Evolutionary conservation across 2,888 invertebrate species (phyloP), one percentile per base, ranked within the genome.

Genomic region (Harpagoxenus sublaevis): DNA sequence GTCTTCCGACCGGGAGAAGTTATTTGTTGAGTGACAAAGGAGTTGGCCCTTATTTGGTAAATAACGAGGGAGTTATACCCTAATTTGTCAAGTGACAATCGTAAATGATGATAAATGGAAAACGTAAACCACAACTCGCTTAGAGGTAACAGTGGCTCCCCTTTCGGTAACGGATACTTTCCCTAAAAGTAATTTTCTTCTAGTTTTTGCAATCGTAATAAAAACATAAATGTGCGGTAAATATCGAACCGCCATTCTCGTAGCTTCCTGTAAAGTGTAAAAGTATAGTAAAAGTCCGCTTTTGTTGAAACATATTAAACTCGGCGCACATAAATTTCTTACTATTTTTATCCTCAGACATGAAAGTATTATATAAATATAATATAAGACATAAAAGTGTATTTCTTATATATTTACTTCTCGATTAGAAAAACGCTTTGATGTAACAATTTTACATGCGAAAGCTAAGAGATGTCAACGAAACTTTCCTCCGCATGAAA

Each of bases 71-170:
- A 28, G 15, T 60, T 60, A n/a, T 45, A 23, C 9, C 4, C 28
- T 9, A 60, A 31, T 18, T 55, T 15, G 55, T 55, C n/a, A 10
- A 15, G 12, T 74, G 60, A 42, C 73, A 60, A 60, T 39, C 60
- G 45, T n/a, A 31, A 74, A 74, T 45, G n/a, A 1, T 74, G 74
- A 74, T 31, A 45, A 60, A 74, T 60, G 60, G n/a, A 45, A 60
- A 74, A 74, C 15, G n/a, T 31, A 60, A 74, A 74, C 15, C 15
- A 60, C 18, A 53, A 57, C 15, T 60, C n/a, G 4, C 18, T 31
- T 8, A 8, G 18, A 42, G 39, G 6, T 55, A 73, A 73, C 10
- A 12, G 6, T 42, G 5, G 23, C 6, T 15, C 28, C 10, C 6
- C 28, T 45, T 5, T 9, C 15, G 9, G 15, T n/a, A 60, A 74